A percentile compares a stretch with the other conserved stretches of the same genome.
Conservation (phyloP, 92 coral and sea anemone genomes). For the Pocillopora meandrina region DNA sequence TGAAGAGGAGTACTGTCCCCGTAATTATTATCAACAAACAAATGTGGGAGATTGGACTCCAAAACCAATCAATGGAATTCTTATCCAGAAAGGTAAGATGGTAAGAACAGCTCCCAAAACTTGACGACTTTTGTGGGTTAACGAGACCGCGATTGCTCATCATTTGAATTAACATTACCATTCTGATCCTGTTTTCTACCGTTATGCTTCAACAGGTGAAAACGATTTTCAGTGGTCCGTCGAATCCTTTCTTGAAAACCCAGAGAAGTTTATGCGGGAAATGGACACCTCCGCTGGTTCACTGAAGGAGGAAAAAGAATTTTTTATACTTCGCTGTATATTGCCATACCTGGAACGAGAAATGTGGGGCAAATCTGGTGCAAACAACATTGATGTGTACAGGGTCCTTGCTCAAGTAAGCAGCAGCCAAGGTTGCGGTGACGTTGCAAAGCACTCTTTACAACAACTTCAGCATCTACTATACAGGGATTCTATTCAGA, state of each 20-base stretch:
- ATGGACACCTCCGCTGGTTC: conserved; percentile 11
- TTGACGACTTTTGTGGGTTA: too few species aligned
- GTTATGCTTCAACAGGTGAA: not conserved
- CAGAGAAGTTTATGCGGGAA: conserved; percentile 6
- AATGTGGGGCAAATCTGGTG: conserved; percentile 7
- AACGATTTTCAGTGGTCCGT: not conserved
- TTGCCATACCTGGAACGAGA: not conserved
- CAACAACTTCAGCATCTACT: conserved; percentile 25
- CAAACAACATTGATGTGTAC: not conserved
- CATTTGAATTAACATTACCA: not conserved
- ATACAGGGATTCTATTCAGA: not conserved
- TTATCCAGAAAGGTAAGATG: not conserved
- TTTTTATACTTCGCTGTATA: not conserved
- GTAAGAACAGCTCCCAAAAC: too few species aligned
- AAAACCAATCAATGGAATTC: not conserved
- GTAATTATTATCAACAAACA: conserved; percentile 4
- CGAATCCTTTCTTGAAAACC: conserved; percentile 11
- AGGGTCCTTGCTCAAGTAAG: not conserved
- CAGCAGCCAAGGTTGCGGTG: not conserved
- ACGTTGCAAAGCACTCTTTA: conserved; percentile 6
- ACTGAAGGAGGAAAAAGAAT: not conserved
- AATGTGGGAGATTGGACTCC: not conserved
- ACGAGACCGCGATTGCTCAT: not conserved
- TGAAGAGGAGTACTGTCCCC: not conserved
- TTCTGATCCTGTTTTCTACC: too few species aligned